Conservation (phyloP, 2,797 vertebrate genomes). For the Thaleichthys pacificus region DNA sequence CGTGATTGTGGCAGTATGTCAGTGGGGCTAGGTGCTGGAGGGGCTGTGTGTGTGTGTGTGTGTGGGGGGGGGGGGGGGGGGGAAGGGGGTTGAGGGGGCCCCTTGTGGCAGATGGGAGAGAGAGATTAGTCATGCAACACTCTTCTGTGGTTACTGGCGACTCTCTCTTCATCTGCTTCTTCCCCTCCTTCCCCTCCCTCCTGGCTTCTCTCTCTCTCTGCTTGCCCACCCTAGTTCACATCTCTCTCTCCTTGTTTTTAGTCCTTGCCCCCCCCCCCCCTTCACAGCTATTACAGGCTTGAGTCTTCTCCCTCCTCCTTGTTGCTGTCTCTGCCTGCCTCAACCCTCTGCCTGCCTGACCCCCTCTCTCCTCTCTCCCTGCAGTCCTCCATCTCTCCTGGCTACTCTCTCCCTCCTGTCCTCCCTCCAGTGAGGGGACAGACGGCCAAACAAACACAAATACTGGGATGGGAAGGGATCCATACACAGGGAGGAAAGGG, state of each 20-base stretch:
- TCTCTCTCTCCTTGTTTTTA: not conserved
- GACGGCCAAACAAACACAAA: slow-evolving; percentile 39
- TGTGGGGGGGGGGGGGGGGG: slow-evolving; percentile 5
- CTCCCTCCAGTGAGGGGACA: slow-evolving; percentile 36
- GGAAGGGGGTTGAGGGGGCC: slow-evolving; percentile 37
- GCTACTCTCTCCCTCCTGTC: no score
- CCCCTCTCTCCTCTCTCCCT: not conserved
- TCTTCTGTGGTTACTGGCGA: slow-evolving; percentile 61
- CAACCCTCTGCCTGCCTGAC: not conserved
- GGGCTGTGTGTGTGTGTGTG: slow-evolving; percentile 10
- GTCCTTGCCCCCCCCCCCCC: not conserved
- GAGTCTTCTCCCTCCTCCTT: not conserved
- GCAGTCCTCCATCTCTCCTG: no score
- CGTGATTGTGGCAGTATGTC: slow-evolving; percentile 43
- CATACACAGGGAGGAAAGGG: slow-evolving; percentile 10
- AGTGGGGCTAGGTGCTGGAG: slow-evolving; percentile 31
- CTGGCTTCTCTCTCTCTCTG: not conserved
- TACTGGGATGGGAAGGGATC: slow-evolving; percentile 33
- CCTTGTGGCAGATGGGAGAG: slow-evolving; percentile 70
- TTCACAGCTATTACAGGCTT: not conserved
- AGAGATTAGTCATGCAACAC: slow-evolving; percentile 74
- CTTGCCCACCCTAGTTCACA: not conserved
- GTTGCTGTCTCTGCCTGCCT: not conserved
- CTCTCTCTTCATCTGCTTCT: slow-evolving; percentile 38
- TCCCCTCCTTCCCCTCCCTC: not conserved